Percentiles rank a stretch among this genome's conserved stretches.
phyloP scores from a whole-genome alignment of 2,797 vertebrate species.

The Malacoraja senta region DNA sequence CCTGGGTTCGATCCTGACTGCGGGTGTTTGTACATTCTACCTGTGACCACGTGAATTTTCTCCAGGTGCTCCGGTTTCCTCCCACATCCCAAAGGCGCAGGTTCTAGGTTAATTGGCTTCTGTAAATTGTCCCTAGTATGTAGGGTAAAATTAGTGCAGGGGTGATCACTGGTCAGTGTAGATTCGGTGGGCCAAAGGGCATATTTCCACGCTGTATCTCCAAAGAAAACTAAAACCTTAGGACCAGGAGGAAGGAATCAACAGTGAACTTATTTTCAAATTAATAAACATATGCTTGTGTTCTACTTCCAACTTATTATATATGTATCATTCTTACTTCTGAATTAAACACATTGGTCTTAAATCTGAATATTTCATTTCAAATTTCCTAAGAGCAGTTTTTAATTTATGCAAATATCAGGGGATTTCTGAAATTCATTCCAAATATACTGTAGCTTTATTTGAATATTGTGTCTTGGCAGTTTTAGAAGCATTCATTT shows the following conservation, averaged over 20 bases:
- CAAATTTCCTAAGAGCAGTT: neutral
- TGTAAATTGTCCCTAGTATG: too few species aligned
- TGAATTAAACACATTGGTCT: neutral
- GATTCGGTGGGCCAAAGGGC: too few species aligned
- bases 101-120: too few species aligned
- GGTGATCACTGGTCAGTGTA: too few species aligned
- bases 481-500: conserved; percentile 1
- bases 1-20: too few species aligned
- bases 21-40: too few species aligned
- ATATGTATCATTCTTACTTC: neutral
- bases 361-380: neutral
- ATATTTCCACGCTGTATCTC: too few species aligned
- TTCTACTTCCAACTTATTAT: neutral
- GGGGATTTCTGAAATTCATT: neutral
- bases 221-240: too few species aligned
- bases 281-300: neutral
- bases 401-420: conserved; percentile 22
- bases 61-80: too few species aligned
- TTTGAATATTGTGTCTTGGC: conserved; percentile 25
- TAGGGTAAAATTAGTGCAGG: too few species aligned
- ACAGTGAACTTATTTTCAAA: neutral
- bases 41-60: too few species aligned
- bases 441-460: neutral
- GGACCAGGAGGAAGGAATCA: neutral
- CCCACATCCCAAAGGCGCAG: too few species aligned